Evolutionary conservation across 2,113 vertebrate genomes (phyloP).

Genomic region (Gymnarchus niloticus): DNA sequence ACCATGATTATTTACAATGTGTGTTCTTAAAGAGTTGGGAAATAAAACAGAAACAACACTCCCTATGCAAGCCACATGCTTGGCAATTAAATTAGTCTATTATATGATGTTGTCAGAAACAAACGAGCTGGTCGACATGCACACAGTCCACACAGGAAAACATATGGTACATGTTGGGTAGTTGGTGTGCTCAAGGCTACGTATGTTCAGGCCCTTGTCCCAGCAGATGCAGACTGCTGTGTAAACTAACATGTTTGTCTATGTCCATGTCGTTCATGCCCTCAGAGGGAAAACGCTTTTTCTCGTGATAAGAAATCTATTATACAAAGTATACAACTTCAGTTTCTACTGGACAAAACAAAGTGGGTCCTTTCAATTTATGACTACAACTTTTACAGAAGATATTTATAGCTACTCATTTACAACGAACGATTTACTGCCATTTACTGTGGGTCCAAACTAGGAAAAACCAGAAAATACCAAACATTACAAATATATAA

Average conservation of each 20-base stretch:
- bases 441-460: neutral
- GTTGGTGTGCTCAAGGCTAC: slow-evolving; percentile 40
- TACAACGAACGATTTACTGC: neutral
- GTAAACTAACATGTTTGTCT: slow-evolving; percentile 27
- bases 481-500: slow-evolving; percentile 13
- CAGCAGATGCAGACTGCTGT: neutral
- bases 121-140: slow-evolving; percentile 51
- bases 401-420: neutral
- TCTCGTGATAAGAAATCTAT: neutral
- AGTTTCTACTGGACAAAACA: slow-evolving; percentile 30
- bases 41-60: neutral
- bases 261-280: slow-evolving; percentile 44
- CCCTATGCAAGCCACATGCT: slow-evolving; percentile 42
- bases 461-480: slow-evolving; percentile 7
- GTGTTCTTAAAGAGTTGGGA: slow-evolving; percentile 39
- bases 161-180: slow-evolving; percentile 37
- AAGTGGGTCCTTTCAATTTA: slow-evolving; percentile 24
- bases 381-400: slow-evolving; percentile 30
- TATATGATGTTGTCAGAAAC: slow-evolving; percentile 40
- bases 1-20: slow-evolving; percentile 61
- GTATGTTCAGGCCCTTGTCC: slow-evolving; percentile 23
- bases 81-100: slow-evolving; percentile 34
- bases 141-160: slow-evolving; percentile 45
- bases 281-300: neutral
- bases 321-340: neutral